phyloP scores from a whole-genome alignment of 2,113 vertebrate genomes.

The Zapornia atra region DNA sequence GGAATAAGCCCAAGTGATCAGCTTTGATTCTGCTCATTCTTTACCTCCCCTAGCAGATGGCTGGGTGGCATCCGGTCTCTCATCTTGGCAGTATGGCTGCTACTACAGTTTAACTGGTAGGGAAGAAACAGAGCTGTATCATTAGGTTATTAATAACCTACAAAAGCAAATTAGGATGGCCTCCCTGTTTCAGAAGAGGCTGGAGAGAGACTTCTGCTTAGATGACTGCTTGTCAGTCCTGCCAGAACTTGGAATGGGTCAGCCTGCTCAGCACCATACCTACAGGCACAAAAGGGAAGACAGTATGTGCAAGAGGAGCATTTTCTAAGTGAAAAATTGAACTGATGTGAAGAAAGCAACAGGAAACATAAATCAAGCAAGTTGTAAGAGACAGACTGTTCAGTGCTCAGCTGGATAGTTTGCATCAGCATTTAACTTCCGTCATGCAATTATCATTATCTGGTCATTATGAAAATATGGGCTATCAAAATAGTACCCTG shows the following conservation, averaged over 20 bases:
- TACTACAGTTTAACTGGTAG: neutral
- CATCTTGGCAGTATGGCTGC: neutral
- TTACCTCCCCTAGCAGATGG: neutral
- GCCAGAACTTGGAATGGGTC: neutral
- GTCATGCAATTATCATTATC: neutral
- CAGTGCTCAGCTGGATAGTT: neutral
- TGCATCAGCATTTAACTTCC: neutral
- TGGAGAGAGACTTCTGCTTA: neutral
- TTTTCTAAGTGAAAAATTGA: neutral
- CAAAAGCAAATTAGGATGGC: neutral
- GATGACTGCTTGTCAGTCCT: no score
- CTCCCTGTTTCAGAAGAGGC: neutral
- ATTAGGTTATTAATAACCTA: neutral
- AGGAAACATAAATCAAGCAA: neutral
- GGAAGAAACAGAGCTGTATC: neutral
- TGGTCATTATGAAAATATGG: neutral
- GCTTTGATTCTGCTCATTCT: neutral
- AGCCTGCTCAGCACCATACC: neutral
- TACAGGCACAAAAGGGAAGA: neutral
- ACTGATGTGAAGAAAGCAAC: neutral
- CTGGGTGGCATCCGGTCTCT: neutral
- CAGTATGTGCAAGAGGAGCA: neutral
- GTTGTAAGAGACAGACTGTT: neutral
- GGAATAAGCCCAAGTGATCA: neutral
- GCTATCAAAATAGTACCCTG: neutral